Evolutionary conservation across 2,888 invertebrate genomes (phyloP).

Genomic region (Thereva nobilitata): DNA sequence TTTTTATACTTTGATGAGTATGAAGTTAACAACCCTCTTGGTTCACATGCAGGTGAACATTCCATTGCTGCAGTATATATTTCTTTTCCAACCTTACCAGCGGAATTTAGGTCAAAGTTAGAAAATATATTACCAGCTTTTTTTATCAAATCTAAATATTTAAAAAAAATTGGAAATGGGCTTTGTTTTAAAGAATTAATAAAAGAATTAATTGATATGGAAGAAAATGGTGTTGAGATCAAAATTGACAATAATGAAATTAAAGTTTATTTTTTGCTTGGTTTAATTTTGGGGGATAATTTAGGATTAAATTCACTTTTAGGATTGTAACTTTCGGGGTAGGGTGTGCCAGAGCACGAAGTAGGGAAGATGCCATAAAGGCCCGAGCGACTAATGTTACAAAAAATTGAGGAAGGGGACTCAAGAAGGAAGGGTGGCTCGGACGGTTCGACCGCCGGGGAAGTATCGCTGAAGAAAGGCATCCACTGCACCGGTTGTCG

Average conservation of each 20-base stretch:
- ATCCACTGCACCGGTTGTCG: too few species aligned
- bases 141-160: neutral
- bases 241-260: neutral
- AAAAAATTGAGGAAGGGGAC: too few species aligned
- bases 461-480: too few species aligned
- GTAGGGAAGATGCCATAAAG: too few species aligned
- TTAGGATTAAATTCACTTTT: neutral
- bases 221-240: neutral
- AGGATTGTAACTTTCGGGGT: too few species aligned
- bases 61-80: constrained; percentile 1
- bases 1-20: neutral
- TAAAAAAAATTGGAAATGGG: neutral
- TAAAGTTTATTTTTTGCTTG: constrained; percentile 1
- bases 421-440: too few species aligned
- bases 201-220: neutral
- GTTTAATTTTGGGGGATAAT: constrained; percentile 7
- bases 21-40: neutral
- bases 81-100: neutral
- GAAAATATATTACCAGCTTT: constrained; percentile 2
- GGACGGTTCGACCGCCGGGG: too few species aligned
- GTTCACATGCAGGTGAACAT: constrained; percentile 1
- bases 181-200: constrained; percentile 1
- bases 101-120: neutral
- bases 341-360: too few species aligned
- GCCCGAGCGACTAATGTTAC: too few species aligned